Percentiles rank a stretch among this genome's conserved stretches.
These are phyloP conservation scores for Panthera uncia DNA, from an alignment of 2,113 vertebrate genomes.

Conservation along the genomic window DNA sequence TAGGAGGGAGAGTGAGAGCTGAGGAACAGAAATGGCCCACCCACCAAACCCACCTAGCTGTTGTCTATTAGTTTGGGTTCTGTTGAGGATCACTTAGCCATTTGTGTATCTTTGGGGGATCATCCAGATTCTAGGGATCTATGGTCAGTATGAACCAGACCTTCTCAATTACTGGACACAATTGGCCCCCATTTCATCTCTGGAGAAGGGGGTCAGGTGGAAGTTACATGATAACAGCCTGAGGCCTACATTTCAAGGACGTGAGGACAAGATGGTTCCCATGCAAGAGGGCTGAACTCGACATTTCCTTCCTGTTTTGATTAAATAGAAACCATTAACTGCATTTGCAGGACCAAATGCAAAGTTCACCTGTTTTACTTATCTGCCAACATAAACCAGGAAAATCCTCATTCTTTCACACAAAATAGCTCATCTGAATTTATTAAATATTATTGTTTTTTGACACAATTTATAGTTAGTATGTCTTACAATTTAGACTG, in stretches of 20 bases:
- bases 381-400: conserved; percentile 50
- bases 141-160: background rate
- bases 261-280: background rate
- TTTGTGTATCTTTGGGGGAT: background rate
- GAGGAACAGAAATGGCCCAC: background rate
- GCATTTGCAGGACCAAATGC: conserved; percentile 20
- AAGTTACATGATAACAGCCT: background rate
- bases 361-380: conserved; percentile 35
- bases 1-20: background rate
- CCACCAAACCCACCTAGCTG: background rate
- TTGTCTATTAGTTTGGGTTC: background rate
- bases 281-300: background rate
- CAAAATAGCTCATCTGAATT: background rate
- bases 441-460: conserved; percentile 63
- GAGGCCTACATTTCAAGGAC: background rate
- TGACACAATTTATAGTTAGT: conserved; percentile 47
- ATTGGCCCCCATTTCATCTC: background rate
- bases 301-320: conserved; percentile 23
- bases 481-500: background rate
- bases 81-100: background rate
- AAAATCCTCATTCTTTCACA: conserved; percentile 51
- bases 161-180: background rate
- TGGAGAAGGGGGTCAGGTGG: background rate
- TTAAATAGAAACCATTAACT: conserved; percentile 18
- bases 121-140: background rate